Base-by-base conservation (phyloP, 2,797 vertebrate species). In the Rhinichthys osculus region DNA sequence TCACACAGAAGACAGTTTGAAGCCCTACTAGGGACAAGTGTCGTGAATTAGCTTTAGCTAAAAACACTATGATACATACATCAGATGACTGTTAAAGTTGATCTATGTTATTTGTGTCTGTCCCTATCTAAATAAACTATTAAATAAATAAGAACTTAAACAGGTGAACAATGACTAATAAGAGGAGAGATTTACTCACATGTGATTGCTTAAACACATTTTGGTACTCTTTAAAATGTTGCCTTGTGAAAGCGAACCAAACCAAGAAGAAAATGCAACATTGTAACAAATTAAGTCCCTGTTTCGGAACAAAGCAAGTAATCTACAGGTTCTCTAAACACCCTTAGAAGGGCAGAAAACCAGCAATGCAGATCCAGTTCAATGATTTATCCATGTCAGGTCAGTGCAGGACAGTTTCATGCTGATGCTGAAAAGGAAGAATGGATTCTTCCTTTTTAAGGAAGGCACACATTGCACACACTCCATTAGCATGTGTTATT, bases 361-460 rank as follows among this genome's bases (percentile, higher is more conserved):
- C 79, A 71, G 35, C 71, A 70, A 83, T 71, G 86, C 70, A 71
- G 83, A 74, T 80, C 38, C 71, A 62, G 83, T 89, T 87, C 81
- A 87, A 90, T 89, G 84, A 90, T 92, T 90, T 84, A 87, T 69
- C 88, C 81, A 83, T 70, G n/a, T 0, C 79, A 79, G 89, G 83
- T 91, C 89, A 91, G 86, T 67, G 85, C 77, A 89, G 77, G 71
- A 83, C n/a, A 62, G 76, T 85, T 86, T 81, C 79, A 69, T 78
- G 66, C 76, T 77, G 79, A 67, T 86, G 82, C 87, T 86, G 27
- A 27, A 27, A 27, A 27, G 72, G 87, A 54, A 79, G 87, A 88
- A 78, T 59, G 67, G 21, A 66, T 86, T 86, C 78, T 81, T 89
- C 67, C 88, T 78, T 64, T 86, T 84, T 85, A 66, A 19, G 64